A percentile compares a stretch with the other conserved stretches of the same genome.
These are phyloP conservation scores for Fukomys damarensis DNA, from an alignment of 2,113 vertebrate species.

Conservation along the genomic window DNA sequence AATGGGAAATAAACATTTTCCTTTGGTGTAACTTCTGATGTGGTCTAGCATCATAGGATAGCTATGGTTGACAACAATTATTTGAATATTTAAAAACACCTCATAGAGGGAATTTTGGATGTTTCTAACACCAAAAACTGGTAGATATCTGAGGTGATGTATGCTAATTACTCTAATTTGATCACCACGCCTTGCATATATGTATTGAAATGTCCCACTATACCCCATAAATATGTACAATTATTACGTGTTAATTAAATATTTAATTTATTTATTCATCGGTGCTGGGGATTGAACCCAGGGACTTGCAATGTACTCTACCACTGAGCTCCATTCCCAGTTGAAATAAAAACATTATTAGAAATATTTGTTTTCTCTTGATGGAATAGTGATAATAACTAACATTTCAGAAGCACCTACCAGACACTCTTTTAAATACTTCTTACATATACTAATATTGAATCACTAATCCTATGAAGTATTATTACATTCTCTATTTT, in stretches of 20 bases:
- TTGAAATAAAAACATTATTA: background rate
- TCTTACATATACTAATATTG: background rate
- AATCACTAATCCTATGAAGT: background rate
- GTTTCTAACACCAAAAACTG: background rate
- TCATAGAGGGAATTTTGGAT: background rate
- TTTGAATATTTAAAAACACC: background rate
- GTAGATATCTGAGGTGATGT: background rate
- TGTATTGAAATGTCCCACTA: no score
- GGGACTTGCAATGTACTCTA: background rate
- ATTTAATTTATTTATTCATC: background rate
- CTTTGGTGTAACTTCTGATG: background rate
- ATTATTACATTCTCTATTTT: background rate
- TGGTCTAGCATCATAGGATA: background rate
- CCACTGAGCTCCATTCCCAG: background rate
- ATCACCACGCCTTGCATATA: background rate
- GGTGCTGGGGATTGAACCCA: background rate
- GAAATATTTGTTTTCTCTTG: background rate
- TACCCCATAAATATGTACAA: background rate
- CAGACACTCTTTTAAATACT: background rate
- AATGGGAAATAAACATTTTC: no score
- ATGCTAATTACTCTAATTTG: background rate
- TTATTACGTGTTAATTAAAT: background rate
- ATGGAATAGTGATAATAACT: background rate
- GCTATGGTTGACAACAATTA: background rate
- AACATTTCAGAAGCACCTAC: background rate